Conservation (phyloP, 2,113 vertebrate genomes). For the Hydropotes inermis region DNA sequence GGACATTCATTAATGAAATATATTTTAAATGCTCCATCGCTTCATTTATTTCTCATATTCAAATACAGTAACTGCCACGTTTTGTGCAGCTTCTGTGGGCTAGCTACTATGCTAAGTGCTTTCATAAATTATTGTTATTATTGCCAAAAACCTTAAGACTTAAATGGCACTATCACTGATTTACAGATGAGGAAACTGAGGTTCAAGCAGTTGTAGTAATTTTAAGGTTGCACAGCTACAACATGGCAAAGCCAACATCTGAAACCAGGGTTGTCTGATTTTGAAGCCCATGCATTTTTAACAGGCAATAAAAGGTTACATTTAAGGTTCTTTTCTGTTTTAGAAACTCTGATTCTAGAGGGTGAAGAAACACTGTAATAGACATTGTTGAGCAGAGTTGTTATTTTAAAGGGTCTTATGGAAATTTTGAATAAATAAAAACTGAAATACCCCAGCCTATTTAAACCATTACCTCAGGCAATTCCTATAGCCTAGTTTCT, state of each 20-base stretch:
- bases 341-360: background rate
- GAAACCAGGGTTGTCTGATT: background rate
- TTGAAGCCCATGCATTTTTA: background rate
- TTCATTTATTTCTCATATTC: background rate
- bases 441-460: background rate
- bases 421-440: background rate
- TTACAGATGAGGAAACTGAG: background rate
- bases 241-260: background rate
- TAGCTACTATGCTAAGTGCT: background rate
- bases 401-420: background rate
- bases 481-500: background rate
- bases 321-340: background rate
- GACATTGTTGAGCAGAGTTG: background rate
- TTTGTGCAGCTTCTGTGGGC: background rate
- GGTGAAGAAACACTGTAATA: background rate
- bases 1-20: background rate
- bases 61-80: background rate
- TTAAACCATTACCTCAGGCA: background rate
- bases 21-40: background rate
- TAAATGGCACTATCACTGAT: background rate
- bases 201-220: background rate
- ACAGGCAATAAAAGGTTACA: background rate
- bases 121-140: background rate
- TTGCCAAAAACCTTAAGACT: background rate
- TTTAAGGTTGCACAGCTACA: background rate